Conservation (phyloP, 2,888 invertebrate genomes). For the Pterostichus niger region DNA sequence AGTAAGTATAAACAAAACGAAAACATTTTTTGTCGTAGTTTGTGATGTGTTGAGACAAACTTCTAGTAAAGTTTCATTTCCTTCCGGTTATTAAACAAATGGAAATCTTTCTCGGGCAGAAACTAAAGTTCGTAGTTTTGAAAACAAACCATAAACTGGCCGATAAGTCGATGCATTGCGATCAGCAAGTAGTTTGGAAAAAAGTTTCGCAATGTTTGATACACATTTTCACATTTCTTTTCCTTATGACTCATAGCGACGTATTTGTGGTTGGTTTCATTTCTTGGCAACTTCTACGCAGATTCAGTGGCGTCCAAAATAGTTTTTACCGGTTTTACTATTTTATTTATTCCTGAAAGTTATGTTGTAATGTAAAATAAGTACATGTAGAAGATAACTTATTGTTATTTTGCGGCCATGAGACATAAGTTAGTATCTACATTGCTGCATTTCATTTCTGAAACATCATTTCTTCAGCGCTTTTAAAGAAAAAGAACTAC, state of each 20-base stretch:
- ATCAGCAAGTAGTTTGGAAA: constrained; percentile 56
- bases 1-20: not conserved
- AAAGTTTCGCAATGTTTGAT: constrained; percentile 40
- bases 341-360: constrained; percentile 10
- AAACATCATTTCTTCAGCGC: not conserved
- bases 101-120: constrained; percentile 4
- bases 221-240: constrained; percentile 24
- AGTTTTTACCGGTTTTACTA: constrained; percentile 36
- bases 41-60: not conserved
- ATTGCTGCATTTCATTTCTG: not conserved
- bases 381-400: constrained; percentile 6
- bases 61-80: not conserved
- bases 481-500: not conserved
- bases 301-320: constrained; percentile 10
- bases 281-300: constrained; percentile 29
- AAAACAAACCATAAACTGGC: constrained; percentile 28
- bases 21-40: not conserved
- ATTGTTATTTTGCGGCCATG: constrained; percentile 12
- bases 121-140: constrained; percentile 4
- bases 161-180: constrained; percentile 25
- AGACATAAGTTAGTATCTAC: not conserved
- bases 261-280: constrained; percentile 45
- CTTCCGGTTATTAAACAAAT: constrained; percentile 14
- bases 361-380: constrained; percentile 21
- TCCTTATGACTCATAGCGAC: constrained; percentile 39